phyloP scores from a whole-genome alignment of 2,888 invertebrate species.

The Melanchra persicariae region DNA sequence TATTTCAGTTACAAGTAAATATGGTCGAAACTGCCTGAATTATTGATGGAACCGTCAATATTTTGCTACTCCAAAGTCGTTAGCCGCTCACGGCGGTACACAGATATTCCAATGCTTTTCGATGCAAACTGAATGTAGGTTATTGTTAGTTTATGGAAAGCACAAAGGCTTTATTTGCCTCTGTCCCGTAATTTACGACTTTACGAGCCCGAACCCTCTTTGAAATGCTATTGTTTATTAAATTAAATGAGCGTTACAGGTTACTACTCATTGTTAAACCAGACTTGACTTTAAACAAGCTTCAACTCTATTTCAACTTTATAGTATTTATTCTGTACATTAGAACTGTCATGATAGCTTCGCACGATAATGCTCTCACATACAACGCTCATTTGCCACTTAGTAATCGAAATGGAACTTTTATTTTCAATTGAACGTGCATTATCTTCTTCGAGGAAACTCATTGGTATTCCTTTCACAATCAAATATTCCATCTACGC shows the following conservation, averaged over 20 bases:
- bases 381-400: conserved; percentile 29
- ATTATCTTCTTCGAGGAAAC: conserved; percentile 60
- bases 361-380: conserved; percentile 11
- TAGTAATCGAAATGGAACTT: conserved; percentile 23
- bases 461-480: conserved; percentile 79
- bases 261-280: conserved; percentile 53
- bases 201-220: conserved; percentile 69
- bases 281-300: conserved; percentile 13
- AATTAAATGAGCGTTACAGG: conserved; percentile 66
- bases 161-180: conserved; percentile 66
- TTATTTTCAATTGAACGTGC: conserved; percentile 57
- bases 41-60: conserved; percentile 32
- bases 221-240: conserved; percentile 74
- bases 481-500: conserved; percentile 69
- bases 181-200: conserved; percentile 75
- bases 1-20: conserved; percentile 7
- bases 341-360: background rate
- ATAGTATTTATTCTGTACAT: conserved; percentile 12
- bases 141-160: conserved; percentile 63
- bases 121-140: conserved; percentile 54
- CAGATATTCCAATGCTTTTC: conserved; percentile 47
- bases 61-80: conserved; percentile 23
- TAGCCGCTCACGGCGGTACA: conserved; percentile 35
- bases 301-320: conserved; percentile 6
- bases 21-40: conserved; percentile 17